Percentiles rank a stretch among this genome's conserved stretches.
Conservation (phyloP, 2,888 invertebrate genomes). For the Macrophya alboannulata region DNA sequence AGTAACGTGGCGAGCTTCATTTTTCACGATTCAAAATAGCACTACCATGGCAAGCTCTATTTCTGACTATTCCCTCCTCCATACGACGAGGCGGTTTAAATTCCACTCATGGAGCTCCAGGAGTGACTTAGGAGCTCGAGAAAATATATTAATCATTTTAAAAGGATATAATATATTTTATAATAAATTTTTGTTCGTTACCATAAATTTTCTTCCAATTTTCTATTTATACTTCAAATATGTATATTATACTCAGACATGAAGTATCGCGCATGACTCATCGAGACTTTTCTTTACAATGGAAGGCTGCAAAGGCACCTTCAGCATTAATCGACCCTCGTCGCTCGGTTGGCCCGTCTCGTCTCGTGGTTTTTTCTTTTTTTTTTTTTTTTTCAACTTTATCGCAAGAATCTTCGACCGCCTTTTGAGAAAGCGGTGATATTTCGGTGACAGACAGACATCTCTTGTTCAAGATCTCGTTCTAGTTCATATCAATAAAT, state of each 20-base stretch:
- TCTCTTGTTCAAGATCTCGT: not conserved
- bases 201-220: not conserved
- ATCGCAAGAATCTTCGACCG: not conserved
- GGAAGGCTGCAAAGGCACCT: slow-evolving; percentile 32
- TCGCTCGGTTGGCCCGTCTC: not conserved
- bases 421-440: not conserved
- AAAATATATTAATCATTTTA: not conserved
- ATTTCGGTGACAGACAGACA: not conserved
- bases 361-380: not conserved
- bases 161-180: not conserved
- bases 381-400: not conserved
- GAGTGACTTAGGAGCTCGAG: not conserved
- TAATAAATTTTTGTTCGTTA: not conserved
- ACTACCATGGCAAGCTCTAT: not conserved
- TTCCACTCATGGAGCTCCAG: not conserved
- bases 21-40: slow-evolving; percentile 20
- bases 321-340: slow-evolving; percentile 29
- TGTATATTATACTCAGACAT: not conserved
- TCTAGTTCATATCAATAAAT: not conserved
- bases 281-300: slow-evolving; percentile 17
- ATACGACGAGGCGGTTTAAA: not conserved
- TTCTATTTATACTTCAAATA: not conserved
- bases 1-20: not conserved
- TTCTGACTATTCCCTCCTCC: not conserved
- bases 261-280: slow-evolving; percentile 1